Conservation (phyloP, 2,113 vertebrate genomes). For the Pimephales promelas region DNA sequence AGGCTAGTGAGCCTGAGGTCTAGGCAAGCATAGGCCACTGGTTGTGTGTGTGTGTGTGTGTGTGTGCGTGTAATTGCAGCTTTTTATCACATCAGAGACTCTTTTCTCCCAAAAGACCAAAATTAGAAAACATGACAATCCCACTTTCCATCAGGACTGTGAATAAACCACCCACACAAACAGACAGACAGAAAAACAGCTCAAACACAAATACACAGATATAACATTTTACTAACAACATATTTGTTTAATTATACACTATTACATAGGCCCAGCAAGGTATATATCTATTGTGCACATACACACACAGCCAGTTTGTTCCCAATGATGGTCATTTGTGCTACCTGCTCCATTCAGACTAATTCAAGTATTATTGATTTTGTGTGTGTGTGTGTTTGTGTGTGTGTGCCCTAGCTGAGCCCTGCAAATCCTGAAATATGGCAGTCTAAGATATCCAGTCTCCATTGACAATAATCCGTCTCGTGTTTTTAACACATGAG, state of each 20-base stretch:
- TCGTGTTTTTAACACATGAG: background rate
- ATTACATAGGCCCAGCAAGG: background rate
- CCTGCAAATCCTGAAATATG: constrained; percentile 37
- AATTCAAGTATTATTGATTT: constrained; percentile 11
- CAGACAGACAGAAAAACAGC: background rate
- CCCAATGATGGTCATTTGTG: constrained; percentile 2
- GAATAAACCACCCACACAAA: constrained; percentile 30
- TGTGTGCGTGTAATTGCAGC: background rate
- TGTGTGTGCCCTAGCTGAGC: background rate
- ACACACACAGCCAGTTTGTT: background rate
- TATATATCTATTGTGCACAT: background rate
- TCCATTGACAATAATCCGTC: background rate
- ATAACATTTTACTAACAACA: background rate
- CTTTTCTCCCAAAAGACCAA: constrained; percentile 13
- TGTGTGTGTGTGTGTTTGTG: background rate
- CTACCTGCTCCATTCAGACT: constrained; percentile 6
- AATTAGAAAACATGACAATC: constrained; percentile 28
- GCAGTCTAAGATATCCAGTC: background rate
- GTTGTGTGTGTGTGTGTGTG: background rate
- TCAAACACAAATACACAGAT: constrained; percentile 12
- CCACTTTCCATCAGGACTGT: constrained; percentile 36
- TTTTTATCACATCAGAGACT: background rate
- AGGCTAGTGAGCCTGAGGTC: constrained; percentile 12
- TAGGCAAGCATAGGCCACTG: background rate
- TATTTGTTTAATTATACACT: background rate